Percentiles rank a stretch among this genome's conserved stretches.
These are phyloP conservation scores for Morpho helenor DNA, from an alignment of 2,888 invertebrate species.

Conservation along the genomic window DNA sequence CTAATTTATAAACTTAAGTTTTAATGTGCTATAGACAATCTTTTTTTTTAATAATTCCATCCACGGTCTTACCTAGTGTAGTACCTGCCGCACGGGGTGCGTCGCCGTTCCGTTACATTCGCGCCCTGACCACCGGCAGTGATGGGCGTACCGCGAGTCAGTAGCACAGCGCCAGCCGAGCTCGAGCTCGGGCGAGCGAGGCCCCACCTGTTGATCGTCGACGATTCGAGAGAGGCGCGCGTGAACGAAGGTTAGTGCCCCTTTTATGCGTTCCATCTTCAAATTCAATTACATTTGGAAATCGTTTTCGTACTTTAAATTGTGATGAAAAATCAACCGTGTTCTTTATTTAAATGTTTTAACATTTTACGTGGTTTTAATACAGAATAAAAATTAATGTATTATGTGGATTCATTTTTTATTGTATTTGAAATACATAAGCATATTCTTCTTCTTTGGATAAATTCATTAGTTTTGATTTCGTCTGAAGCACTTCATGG, in stretches of 20 bases:
- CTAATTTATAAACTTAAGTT: not conserved
- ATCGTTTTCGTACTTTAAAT: slow-evolving; percentile 2
- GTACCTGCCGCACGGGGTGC: slow-evolving; percentile 34
- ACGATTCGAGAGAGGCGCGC: slow-evolving; percentile 64
- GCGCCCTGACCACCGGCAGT: slow-evolving; percentile 69
- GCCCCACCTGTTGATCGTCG: slow-evolving; percentile 74
- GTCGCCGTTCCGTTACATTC: slow-evolving; percentile 44
- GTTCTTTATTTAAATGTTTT: not conserved
- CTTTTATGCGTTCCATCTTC: slow-evolving; percentile 17
- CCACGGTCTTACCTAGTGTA: slow-evolving; percentile 27
- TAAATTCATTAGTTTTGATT: not conserved
- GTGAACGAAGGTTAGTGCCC: slow-evolving; percentile 59
- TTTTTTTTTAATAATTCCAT: slow-evolving; percentile 1
- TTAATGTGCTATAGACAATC: not conserved
- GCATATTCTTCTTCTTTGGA: too few species aligned
- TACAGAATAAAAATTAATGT: too few species aligned
- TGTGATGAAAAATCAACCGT: not conserved
- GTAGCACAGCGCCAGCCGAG: slow-evolving; percentile 56
- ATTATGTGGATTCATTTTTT: too few species aligned
- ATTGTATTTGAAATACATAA: too few species aligned
- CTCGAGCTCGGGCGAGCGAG: slow-evolving; percentile 52
- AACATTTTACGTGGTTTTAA: too few species aligned
- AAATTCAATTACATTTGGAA: slow-evolving; percentile 7
- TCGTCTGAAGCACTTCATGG: too few species aligned
- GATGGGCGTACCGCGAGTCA: slow-evolving; percentile 67